These are phyloP conservation scores for Momotus momota DNA, from an alignment of 2,797 vertebrate species.

Conservation along the genomic window DNA sequence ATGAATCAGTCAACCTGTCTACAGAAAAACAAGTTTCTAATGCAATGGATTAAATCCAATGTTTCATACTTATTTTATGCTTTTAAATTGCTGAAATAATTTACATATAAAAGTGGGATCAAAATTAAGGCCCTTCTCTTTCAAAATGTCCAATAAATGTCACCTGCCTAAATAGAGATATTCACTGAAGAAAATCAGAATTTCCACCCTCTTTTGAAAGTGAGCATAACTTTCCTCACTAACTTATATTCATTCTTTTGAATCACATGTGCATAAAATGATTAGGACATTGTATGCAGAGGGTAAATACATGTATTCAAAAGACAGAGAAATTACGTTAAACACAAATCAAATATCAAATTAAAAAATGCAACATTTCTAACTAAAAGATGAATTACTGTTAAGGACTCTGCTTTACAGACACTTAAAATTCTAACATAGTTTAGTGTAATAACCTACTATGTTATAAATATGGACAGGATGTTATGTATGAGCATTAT, in stretches of 20 bases:
- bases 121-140: background rate
- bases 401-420: background rate
- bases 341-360: background rate
- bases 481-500: no score
- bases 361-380: background rate
- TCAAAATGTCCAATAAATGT: background rate
- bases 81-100: background rate
- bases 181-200: background rate
- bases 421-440: background rate
- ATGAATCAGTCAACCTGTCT: background rate
- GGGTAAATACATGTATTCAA: background rate
- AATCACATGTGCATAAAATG: background rate
- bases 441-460: background rate
- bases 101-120: background rate
- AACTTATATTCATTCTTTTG: background rate
- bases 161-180: background rate
- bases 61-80: background rate
- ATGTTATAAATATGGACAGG: fast-evolving
- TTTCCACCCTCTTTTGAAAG: background rate
- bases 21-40: background rate
- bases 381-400: background rate
- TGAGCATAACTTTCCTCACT: background rate
- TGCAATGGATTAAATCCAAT: background rate
- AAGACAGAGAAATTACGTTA: background rate
- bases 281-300: background rate